A percentile compares a stretch with the other conserved stretches of the same genome.
These are phyloP conservation scores for Pelodiscus sinensis DNA, from an alignment of 2,113 vertebrate species.

Conservation along the genomic window DNA sequence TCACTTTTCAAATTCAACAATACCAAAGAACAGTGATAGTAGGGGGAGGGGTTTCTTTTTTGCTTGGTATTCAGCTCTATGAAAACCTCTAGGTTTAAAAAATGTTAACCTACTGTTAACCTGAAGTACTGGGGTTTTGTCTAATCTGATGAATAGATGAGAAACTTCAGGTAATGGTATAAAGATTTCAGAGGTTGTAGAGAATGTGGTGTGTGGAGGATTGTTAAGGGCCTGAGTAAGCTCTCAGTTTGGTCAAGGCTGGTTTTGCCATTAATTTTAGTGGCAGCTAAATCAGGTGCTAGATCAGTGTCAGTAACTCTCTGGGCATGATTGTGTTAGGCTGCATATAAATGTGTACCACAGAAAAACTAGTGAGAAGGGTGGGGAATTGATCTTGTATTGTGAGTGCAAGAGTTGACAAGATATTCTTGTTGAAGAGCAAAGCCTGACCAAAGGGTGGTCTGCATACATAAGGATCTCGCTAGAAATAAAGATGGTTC, in stretches of 20 bases:
- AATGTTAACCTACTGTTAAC: neutral
- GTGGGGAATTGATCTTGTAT: neutral
- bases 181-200: neutral
- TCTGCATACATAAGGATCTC: neutral
- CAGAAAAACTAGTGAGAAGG: neutral
- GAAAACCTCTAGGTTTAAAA: neutral
- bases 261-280: neutral
- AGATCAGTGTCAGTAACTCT: neutral
- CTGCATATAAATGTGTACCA: neutral
- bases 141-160: neutral
- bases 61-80: neutral
- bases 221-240: neutral
- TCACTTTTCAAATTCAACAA: neutral
- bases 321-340: neutral
- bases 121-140: neutral
- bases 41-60: neutral
- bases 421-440: neutral
- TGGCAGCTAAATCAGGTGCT: neutral
- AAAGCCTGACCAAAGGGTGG: accelerated
- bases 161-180: neutral
- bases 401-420: neutral
- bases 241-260: neutral
- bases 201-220: neutral
- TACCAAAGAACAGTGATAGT: neutral
- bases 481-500: neutral